Evolutionary conservation across 2,797 vertebrate genomes (phyloP).

Genomic region (Natrix natrix): DNA sequence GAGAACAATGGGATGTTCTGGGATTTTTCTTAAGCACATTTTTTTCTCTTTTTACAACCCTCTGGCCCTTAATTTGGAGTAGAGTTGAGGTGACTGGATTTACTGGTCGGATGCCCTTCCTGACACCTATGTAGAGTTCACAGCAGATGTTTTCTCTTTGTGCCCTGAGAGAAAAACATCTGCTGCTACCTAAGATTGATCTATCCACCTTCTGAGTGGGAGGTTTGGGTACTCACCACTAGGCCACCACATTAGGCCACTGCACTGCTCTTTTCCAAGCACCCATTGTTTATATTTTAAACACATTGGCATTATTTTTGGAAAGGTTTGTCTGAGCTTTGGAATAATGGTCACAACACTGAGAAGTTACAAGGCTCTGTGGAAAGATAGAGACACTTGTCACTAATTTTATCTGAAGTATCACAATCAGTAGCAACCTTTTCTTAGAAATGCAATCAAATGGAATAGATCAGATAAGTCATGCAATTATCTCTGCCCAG

Average conservation of each 20-base stretch:
- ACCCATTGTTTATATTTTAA: background rate
- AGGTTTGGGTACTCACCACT: background rate
- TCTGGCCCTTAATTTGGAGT: background rate
- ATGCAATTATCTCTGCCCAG: constrained; percentile 35
- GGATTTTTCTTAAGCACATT: background rate
- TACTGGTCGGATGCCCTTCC: background rate
- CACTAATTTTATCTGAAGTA: constrained; percentile 50
- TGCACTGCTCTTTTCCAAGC: background rate
- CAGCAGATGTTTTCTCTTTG: background rate
- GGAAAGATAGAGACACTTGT: background rate
- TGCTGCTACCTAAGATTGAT: background rate
- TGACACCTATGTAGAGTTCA: background rate
- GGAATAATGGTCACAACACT: background rate
- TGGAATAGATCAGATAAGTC: constrained; percentile 25
- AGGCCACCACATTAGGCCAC: background rate
- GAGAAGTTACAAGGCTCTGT: background rate
- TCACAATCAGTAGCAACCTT: constrained; percentile 28
- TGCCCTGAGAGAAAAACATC: background rate
- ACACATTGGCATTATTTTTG: background rate
- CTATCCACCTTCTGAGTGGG: background rate
- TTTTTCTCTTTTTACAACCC: background rate
- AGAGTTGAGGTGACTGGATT: background rate
- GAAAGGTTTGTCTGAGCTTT: background rate
- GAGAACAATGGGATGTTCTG: background rate
- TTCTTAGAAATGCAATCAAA: constrained; percentile 26